These are phyloP conservation scores for Thereva unica DNA, from an alignment of 2,888 invertebrate genomes.

Conservation along the genomic window DNA sequence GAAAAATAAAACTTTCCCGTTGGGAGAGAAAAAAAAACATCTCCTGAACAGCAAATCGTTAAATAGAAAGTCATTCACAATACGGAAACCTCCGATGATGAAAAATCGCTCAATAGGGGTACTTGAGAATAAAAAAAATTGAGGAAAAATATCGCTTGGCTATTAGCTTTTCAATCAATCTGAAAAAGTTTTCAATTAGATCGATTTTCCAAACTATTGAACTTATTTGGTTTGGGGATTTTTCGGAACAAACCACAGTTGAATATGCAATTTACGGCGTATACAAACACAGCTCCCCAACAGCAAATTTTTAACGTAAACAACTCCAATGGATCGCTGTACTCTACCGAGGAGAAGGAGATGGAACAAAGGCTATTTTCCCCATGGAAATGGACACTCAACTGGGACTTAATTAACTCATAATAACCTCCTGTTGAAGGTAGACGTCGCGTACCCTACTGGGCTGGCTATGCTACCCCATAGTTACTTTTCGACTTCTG, in stretches of 20 bases:
- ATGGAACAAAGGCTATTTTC: constrained; percentile 2
- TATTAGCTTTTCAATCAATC: constrained; percentile 32
- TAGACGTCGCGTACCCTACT: constrained; percentile 2
- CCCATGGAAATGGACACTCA: constrained; percentile 6
- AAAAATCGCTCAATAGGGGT: constrained; percentile 25
- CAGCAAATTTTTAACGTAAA: too few relatives aligned
- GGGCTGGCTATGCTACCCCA: not conserved
- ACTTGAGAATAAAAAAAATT: constrained; percentile 10
- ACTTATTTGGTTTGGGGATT: constrained; percentile 18
- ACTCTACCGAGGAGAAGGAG: constrained; percentile 1
- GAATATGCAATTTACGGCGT: not conserved
- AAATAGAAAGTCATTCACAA: constrained; percentile 17
- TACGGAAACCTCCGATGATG: constrained; percentile 10
- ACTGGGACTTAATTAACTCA: constrained; percentile 26
- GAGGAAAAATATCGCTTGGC: constrained; percentile 26
- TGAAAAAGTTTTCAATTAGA: constrained; percentile 34
- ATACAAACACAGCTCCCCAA: too few relatives aligned
- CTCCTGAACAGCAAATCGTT: too few relatives aligned
- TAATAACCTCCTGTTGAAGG: constrained; percentile 19
- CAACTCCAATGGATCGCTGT: not conserved
- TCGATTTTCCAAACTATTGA: constrained; percentile 33
- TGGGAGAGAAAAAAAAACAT: too few relatives aligned
- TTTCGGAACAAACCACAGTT: not conserved
- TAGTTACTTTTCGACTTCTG: not conserved
- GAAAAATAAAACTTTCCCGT: constrained; percentile 23